A percentile compares a stretch with the other conserved stretches of the same genome.
phyloP scores from a whole-genome alignment of 2,113 vertebrate genomes.

The Larimichthys crocea region DNA sequence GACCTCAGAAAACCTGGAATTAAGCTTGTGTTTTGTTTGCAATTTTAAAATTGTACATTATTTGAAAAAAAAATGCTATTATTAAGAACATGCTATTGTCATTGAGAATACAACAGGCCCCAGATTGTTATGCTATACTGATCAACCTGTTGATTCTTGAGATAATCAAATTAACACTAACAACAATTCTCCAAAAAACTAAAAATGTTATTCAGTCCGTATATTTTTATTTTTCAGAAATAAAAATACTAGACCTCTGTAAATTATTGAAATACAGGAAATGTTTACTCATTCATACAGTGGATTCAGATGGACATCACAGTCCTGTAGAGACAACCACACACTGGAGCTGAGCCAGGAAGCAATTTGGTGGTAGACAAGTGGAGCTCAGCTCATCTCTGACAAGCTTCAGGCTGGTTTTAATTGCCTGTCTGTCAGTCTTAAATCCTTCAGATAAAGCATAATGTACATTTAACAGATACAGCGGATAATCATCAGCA shows the following conservation, averaged over 20 bases:
- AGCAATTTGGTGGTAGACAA: conserved; percentile 18
- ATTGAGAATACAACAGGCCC: too few species aligned
- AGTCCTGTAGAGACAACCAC: background rate
- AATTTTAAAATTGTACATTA: background rate
- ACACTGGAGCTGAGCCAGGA: conserved; percentile 18
- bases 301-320: background rate
- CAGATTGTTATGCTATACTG: background rate
- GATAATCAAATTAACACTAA: too few species aligned
- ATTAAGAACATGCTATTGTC: background rate
- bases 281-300: background rate
- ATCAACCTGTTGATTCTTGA: background rate
- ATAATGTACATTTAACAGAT: conserved; percentile 3
- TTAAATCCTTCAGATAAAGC: background rate
- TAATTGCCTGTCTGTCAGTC: conserved; percentile 1
- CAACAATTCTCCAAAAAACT: too few species aligned
- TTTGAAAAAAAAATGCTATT: background rate
- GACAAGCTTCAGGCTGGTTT: conserved; percentile 1
- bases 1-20: background rate
- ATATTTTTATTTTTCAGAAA: background rate
- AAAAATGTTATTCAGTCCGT: too few species aligned
- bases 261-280: background rate
- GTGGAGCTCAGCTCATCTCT: conserved; percentile 13
- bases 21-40: background rate
- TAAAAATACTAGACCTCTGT: background rate
- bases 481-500: conserved; percentile 20